Evolutionary conservation across 2,888 invertebrate species (phyloP), one percentile per base, ranked within the genome.

Genomic region (Andricus curvator): DNA sequence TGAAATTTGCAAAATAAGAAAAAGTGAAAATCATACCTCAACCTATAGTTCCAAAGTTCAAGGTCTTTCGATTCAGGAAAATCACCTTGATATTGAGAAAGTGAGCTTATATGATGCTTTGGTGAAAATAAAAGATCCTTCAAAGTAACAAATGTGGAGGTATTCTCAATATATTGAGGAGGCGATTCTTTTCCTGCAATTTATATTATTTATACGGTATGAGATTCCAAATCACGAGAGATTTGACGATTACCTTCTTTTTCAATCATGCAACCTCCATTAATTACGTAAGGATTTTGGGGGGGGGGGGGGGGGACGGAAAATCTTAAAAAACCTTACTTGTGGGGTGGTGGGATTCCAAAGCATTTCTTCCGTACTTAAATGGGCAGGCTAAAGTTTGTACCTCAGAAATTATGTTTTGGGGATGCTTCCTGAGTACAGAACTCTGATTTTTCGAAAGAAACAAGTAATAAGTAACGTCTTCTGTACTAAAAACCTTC

Each of bases 61-160:
- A 77, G 70, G 25, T 56, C 67, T 84, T 84, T 82, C 22, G 82
- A 78, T 60, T 85, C 79, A 5, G 74, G 33, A 56, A 20, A 51
- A 51, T 74, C 56, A n/a, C 11, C 6, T 2, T 56, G 33, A 51
- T 74, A 29, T 13, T 33, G 74, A 74, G 13, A 74, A 68, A 62
- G 25, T 29, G 62, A 62, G 44, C 41, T 22, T 56, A 84, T 83
- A 78, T 83, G 85, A 78, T 85, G 86, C 79, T 85, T 82, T 17
- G 86, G 81, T 3, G 88, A 87, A 17, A 90, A 81, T 76, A 91
- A 90, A 70, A 91, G 87, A 84, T 91, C 91, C 83, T 88, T 89
- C 70, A 91, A 82, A 6, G 90, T 87, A 41, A 91, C 90, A 68
- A 90, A 90, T 84, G 86, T 90, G 29, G 88, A 86, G 3, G 86